Base-by-base conservation (phyloP, 2,888 invertebrate species). In the Zhuqinia jingwanae region DNA sequence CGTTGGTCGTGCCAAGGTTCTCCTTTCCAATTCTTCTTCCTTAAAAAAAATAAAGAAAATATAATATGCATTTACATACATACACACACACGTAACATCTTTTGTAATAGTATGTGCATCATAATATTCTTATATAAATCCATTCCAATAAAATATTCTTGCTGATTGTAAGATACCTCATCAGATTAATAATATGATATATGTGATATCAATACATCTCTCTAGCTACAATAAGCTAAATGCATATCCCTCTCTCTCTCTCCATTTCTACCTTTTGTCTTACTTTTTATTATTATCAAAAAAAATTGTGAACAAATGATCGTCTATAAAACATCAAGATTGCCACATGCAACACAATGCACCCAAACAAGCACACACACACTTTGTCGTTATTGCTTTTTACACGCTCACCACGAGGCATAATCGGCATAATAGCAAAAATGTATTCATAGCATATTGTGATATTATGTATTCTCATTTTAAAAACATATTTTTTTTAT, bases 11-110 rank as follows among this genome's bases (percentile, higher is more conserved):
- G 87, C 87, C 87, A 87, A 87, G 87, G 87, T 87, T 87, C 83
- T 73, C 82, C 85, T 85, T 87, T 87, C 87, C 87, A 87, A 87
- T 87, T 87, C 87, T 87, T 84, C 87, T 87, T 87, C 87, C 87
- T 87, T 78, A 79, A 87, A 87, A 65, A 53, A 78, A 77, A 86
- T 82, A 87, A n/a, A n/a, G n/a, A n/a, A n/a, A n/a, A n/a, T n/a
- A n/a, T n/a, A n/a, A n/a, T n/a, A n/a, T n/a, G n/a, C n/a, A n/a
- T n/a, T n/a, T n/a, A n/a, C n/a, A 87, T 58, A 56, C 70, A 86
- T 78, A 56, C 65, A 50, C 22, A 22, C 1, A 63, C 77, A 84
- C 65, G 76, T 82, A 58, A 82, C 27, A 42, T 83, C 45, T 81
- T 53, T 73, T 58, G 68, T 36, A 75, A 75, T 56, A 75, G n/a